Evolutionary conservation across 2,888 invertebrate species (phyloP).

Genomic region (Parapristionchus giblindavisi): DNA sequence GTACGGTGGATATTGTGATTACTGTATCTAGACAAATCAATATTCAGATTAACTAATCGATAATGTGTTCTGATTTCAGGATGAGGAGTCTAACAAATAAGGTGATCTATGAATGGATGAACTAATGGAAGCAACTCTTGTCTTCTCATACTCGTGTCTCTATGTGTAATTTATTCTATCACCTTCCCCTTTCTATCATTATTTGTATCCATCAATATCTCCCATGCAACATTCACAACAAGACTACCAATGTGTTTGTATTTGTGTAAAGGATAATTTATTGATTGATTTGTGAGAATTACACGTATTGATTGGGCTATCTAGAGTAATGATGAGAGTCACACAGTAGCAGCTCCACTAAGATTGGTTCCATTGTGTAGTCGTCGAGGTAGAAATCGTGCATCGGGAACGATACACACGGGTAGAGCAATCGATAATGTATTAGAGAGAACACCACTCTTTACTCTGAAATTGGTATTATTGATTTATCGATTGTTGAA

Average conservation of each 20-base stretch:
- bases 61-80: not conserved
- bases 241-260: no score
- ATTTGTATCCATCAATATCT: no score
- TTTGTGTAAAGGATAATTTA: no score
- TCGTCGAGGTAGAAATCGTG: slow-evolving; percentile 6
- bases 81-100: slow-evolving; percentile 5
- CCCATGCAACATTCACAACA: no score
- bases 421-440: slow-evolving; percentile 28
- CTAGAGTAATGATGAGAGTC: no score
- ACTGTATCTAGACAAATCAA: not conserved
- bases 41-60: not conserved
- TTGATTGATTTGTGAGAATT: no score
- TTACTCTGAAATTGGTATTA: slow-evolving; percentile 10
- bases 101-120: no score
- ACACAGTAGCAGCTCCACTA: slow-evolving; percentile 37
- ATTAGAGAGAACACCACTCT: slow-evolving; percentile 13
- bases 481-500: not conserved
- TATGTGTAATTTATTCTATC: no score
- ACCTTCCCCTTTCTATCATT: no score
- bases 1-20: not conserved
- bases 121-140: no score
- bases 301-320: no score
- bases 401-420: slow-evolving; percentile 6
- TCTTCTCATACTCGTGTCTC: no score
- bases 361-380: slow-evolving; percentile 35